Base-by-base conservation (phyloP, 2,888 invertebrate species). In the Acleris emargana region DNA sequence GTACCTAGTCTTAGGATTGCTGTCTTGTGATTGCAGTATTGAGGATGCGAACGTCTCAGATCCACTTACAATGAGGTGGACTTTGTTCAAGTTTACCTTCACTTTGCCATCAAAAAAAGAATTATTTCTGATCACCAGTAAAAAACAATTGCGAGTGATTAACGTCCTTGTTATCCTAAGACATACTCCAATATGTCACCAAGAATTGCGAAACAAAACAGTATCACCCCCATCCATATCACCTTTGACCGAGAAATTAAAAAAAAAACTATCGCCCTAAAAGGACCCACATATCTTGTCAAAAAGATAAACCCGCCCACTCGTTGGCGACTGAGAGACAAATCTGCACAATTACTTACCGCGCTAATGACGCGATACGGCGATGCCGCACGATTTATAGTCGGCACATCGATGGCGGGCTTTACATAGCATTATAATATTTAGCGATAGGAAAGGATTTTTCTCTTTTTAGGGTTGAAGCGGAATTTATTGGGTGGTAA, bases 351-450 rank as follows among this genome's bases (percentile, higher is more conserved):
- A 88, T 88, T 88, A 88, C 87, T 87, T 84, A 77, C 75, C 76
- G 70, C 79, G 83, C 87, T 89, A 89, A 89, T 89, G 88, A 88
- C 85, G 82, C 76, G 87, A 87, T 87, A 87, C 83, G 75, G 76
- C 84, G 83, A 83, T 81, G 82, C 71, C 76, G 73, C 75, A 81
- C 84, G 87, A 89, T 89, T 89, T 89, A 89, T 89, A 77, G 86
- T 80, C 84, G 75, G 77, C 72, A 76, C 84, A 81, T 84, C 84
- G 77, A 78, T 82, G 82, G 77, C 73, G 79, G 82, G 86, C 84
- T 89, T 88, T 87, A 89, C 87, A 88, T 88, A 88, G 55, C 74
- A 88, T 87, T 88, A 86, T 87, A 86, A 89, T 88, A 87, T 86
- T 85, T 81, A 72, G 71, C 78, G 82, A 83, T 82, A 78, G 72